These are phyloP conservation scores for Diabrotica balteata DNA, from an alignment of 2,888 invertebrate genomes.

Conservation along the genomic window DNA sequence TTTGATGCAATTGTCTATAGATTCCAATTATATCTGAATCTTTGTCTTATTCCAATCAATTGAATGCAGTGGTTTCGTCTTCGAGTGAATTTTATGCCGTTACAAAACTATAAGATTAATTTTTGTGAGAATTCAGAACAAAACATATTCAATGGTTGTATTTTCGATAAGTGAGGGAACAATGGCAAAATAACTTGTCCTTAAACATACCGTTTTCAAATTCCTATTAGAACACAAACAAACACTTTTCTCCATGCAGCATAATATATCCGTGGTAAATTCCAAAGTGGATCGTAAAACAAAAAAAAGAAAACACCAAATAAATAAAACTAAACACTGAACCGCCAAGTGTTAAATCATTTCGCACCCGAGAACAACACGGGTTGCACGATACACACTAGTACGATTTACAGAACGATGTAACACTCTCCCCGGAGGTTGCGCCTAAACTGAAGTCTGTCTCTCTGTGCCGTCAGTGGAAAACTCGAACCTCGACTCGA, in stretches of 20 bases:
- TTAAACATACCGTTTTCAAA: constrained; percentile 2
- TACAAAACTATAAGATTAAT: no score
- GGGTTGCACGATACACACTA: constrained; percentile 19
- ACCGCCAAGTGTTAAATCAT: constrained; percentile 34
- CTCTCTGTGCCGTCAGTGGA: background rate
- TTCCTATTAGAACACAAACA: background rate
- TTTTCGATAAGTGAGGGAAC: no score
- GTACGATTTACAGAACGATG: constrained; percentile 1
- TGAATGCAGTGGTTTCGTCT: no score
- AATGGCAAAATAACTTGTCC: background rate
- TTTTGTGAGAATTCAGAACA: no score
- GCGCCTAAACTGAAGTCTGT: constrained; percentile 1
- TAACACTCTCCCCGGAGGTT: background rate
- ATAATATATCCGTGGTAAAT: constrained; percentile 12
- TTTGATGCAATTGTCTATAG: no score
- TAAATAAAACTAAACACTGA: constrained; percentile 35
- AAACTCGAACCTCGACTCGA: constrained; percentile 5
- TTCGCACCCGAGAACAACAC: constrained; percentile 20
- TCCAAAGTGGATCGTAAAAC: constrained; percentile 18
- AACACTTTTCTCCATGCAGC: background rate
- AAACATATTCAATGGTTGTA: no score
- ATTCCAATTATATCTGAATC: no score
- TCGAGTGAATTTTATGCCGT: no score
- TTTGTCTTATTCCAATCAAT: no score
- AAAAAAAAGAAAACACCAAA: constrained; percentile 31